Evolutionary conservation across 2,888 invertebrate genomes (phyloP).

Genomic region (Eristalis arbustorum): DNA sequence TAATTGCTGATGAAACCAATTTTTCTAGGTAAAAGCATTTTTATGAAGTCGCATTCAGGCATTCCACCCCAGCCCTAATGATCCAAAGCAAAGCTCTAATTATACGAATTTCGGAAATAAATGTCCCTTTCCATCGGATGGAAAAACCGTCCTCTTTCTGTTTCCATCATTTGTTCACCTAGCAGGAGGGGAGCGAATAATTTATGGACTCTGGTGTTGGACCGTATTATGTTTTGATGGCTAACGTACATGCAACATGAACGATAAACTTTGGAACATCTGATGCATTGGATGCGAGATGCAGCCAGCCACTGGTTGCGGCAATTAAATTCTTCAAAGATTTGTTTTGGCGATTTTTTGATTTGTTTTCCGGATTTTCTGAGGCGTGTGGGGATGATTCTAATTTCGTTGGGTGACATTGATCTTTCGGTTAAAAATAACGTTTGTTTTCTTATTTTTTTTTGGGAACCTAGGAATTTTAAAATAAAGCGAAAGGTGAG

Average conservation of each 20-base stretch:
- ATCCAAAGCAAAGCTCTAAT: background rate
- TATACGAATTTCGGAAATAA: background rate
- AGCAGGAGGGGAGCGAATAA: constrained; percentile 9
- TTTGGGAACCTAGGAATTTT: background rate
- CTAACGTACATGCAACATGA: constrained; percentile 27
- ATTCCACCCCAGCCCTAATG: background rate
- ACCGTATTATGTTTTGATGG: constrained; percentile 13
- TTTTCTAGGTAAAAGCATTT: background rate
- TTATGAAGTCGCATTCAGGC: background rate
- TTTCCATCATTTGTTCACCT: background rate
- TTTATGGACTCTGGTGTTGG: constrained; percentile 28
- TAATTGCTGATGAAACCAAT: background rate
- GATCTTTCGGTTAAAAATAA: background rate
- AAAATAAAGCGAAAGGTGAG: background rate
- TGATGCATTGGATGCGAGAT: constrained; percentile 14
- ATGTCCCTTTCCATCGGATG: background rate
- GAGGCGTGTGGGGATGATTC: background rate
- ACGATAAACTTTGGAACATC: constrained; percentile 19
- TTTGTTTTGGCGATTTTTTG: constrained; percentile 19
- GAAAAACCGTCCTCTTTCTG: background rate
- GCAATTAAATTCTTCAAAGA: constrained; percentile 33
- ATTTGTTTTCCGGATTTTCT: background rate
- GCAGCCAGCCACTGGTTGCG: background rate
- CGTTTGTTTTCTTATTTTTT: background rate
- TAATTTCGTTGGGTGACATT: background rate